phyloP scores from a whole-genome alignment of 2,888 invertebrate species.

The Leucozona laternaria region DNA sequence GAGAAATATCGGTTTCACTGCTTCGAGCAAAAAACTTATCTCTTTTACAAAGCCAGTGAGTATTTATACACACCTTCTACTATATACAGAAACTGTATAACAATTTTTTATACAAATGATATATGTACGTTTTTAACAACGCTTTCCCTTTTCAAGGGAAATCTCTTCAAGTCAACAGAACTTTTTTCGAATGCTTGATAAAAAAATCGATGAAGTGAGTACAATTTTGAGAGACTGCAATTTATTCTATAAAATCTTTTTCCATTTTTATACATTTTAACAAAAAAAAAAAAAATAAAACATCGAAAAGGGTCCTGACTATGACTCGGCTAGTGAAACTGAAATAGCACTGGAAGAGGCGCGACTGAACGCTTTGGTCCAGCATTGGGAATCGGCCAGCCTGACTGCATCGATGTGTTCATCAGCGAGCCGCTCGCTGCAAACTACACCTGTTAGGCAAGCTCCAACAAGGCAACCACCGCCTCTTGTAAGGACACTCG shows the following conservation, averaged over 20 bases:
- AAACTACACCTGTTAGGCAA: slow-evolving; percentile 85
- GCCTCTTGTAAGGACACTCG: slow-evolving; percentile 78
- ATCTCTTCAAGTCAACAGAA: slow-evolving; percentile 95
- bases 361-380: slow-evolving; percentile 87
- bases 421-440: slow-evolving; percentile 85
- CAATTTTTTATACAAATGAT: slow-evolving; percentile 21
- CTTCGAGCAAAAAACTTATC: slow-evolving; percentile 85
- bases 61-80: slow-evolving; percentile 66
- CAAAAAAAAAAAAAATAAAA: slow-evolving; percentile 13
- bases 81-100: slow-evolving; percentile 2
- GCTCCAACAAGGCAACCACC: slow-evolving; percentile 80
- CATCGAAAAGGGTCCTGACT: slow-evolving; percentile 89
- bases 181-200: slow-evolving; percentile 96
- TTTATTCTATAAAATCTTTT: neutral
- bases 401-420: slow-evolving; percentile 84
- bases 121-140: slow-evolving; percentile 61
- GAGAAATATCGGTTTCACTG: slow-evolving; percentile 83
- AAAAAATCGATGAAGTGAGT: slow-evolving; percentile 94
- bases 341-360: slow-evolving; percentile 89
- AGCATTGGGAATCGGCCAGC: slow-evolving; percentile 91
- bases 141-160: slow-evolving; percentile 87
- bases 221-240: slow-evolving; percentile 16
- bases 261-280: slow-evolving; percentile 11
- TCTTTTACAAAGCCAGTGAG: slow-evolving; percentile 85
- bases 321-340: slow-evolving; percentile 90